Percentiles rank a stretch among this genome's conserved stretches.
Conservation (phyloP, 2,888 invertebrate species). For the Rhamphomyia laevipes region DNA sequence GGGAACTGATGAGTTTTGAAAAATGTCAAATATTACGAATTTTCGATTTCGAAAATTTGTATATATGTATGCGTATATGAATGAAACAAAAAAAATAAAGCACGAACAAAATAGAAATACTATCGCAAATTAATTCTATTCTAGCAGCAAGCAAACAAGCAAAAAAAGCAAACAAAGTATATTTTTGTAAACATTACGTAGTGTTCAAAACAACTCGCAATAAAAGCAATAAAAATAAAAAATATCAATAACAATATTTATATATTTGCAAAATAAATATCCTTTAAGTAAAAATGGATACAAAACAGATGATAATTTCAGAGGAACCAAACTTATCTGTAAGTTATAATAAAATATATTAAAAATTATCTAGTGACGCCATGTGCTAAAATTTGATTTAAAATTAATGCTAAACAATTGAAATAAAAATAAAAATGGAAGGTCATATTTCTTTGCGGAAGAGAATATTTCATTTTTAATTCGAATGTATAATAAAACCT, state of each 20-base stretch:
- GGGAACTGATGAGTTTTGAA: too few species aligned
- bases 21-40: too few species aligned
- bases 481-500: not conserved
- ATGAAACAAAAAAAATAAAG: too few species aligned
- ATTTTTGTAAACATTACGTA: not conserved
- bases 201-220: too few species aligned
- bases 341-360: constrained; percentile 17
- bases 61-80: too few species aligned
- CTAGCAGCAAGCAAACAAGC: not conserved
- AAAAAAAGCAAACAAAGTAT: not conserved
- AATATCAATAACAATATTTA: not conserved
- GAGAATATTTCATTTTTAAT: too few species aligned
- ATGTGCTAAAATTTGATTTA: constrained; percentile 4
- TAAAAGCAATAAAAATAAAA: not conserved
- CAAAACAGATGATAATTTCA: constrained; percentile 32
- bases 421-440: too few species aligned
- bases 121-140: too few species aligned
- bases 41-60: too few species aligned
- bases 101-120: too few species aligned
- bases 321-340: constrained; percentile 32
- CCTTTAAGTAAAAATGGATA: constrained; percentile 25
- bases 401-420: not conserved
- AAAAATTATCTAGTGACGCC: constrained; percentile 7
- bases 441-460: too few species aligned
- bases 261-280: not conserved